Percentiles rank a stretch among this genome's conserved stretches.
These are phyloP conservation scores for Leptinotarsa haldemani DNA, from an alignment of 2,888 invertebrate genomes.

Conservation along the genomic window DNA sequence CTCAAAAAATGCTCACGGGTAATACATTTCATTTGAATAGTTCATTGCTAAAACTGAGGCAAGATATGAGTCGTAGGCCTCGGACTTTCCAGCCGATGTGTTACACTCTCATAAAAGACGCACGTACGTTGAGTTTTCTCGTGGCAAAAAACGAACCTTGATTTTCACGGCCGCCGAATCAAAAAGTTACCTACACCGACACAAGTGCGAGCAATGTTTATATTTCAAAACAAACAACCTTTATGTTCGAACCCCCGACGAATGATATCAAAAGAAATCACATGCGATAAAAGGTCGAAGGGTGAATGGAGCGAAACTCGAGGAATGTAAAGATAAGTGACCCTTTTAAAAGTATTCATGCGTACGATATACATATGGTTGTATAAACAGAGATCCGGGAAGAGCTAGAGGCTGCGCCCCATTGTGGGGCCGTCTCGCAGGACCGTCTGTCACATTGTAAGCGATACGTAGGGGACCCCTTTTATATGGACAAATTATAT, in stretches of 20 bases:
- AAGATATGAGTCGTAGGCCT: no score
- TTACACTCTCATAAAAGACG: no score
- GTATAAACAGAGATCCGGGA: slow-evolving; percentile 57
- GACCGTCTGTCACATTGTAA: slow-evolving; percentile 64
- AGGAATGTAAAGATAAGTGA: slow-evolving; percentile 61
- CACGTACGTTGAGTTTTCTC: no score
- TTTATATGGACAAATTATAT: slow-evolving; percentile 68
- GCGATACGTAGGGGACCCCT: slow-evolving; percentile 64
- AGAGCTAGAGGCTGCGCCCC: slow-evolving; percentile 34
- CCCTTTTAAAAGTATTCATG: slow-evolving; percentile 65
- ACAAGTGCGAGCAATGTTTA: background rate
- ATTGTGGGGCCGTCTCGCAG: slow-evolving; percentile 53
- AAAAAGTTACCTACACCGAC: slow-evolving; percentile 9
- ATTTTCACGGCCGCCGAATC: slow-evolving; percentile 4
- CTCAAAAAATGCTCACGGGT: no score
- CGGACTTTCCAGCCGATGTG: no score
- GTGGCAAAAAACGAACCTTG: background rate
- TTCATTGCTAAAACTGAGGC: no score
- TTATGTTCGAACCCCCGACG: slow-evolving; percentile 36
- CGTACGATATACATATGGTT: slow-evolving; percentile 64
- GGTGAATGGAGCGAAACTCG: slow-evolving; percentile 54
- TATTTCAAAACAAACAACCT: slow-evolving; percentile 16
- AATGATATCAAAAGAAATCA: slow-evolving; percentile 40
- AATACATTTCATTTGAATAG: no score
- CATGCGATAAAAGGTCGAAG: slow-evolving; percentile 35